Conservation (phyloP, 1,140 invertebrate species). For the Pogonomyrmex californicus region DNA sequence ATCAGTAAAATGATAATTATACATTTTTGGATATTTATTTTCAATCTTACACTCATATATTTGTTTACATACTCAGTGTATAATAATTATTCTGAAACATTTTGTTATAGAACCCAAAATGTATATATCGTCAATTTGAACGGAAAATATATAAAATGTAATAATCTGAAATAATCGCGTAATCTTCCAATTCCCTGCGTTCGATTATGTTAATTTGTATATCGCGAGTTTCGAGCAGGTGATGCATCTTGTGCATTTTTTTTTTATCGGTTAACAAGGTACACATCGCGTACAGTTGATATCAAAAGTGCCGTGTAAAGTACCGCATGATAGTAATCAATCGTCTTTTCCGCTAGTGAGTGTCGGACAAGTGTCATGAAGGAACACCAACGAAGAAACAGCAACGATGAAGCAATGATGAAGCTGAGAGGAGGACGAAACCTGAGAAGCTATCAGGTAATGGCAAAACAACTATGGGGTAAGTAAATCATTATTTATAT, state of each 20-base stretch:
- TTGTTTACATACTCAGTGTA: background rate
- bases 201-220: background rate
- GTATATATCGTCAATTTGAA: background rate
- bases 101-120: background rate
- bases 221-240: background rate
- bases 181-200: background rate
- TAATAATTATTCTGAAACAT: background rate
- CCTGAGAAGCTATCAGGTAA: background rate
- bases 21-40: background rate
- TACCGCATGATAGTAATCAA: background rate
- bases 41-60: background rate
- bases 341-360: constrained; percentile 2
- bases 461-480: background rate
- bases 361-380: background rate
- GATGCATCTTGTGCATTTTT: background rate
- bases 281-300: background rate
- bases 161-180: background rate
- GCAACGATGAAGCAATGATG: background rate
- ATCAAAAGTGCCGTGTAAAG: background rate
- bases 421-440: background rate
- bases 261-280: background rate
- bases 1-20: background rate
- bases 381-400: background rate
- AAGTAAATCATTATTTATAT: background rate
- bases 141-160: background rate